Percentiles rank a stretch among this genome's conserved stretches.
Evolutionary conservation across 1,140 invertebrate species (phyloP).

Genomic region (Trachymyrmex cornetzi): DNA sequence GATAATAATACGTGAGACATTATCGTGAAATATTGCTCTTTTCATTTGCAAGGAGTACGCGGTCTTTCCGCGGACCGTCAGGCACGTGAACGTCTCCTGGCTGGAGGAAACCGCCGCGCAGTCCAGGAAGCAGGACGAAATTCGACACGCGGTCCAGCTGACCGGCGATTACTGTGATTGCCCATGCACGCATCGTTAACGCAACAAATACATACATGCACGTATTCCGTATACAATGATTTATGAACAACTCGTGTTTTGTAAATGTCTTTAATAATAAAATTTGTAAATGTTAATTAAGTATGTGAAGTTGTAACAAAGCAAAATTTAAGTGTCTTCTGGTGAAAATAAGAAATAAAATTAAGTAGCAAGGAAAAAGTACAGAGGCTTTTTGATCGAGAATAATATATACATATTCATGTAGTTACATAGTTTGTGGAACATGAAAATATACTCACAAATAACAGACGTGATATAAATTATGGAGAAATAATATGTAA

Average conservation of each 20-base stretch:
- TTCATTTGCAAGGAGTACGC: constrained; percentile 67
- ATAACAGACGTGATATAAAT: no score
- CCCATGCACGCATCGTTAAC: constrained; percentile 74
- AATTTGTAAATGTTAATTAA: not conserved
- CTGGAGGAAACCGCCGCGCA: constrained; percentile 71
- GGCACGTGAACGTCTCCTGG: constrained; percentile 82
- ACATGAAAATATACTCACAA: no score
- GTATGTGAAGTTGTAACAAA: not conserved
- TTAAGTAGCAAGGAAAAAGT: not conserved
- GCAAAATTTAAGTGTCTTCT: not conserved
- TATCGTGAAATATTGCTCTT: not conserved
- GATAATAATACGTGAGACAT: not conserved
- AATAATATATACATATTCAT: not conserved
- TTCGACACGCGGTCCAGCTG: constrained; percentile 75
- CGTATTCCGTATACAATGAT: not conserved
- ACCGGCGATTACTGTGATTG: constrained; percentile 78
- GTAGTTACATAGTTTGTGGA: no score
- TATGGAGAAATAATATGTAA: no score
- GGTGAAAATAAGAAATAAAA: not conserved
- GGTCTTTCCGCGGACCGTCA: constrained; percentile 74
- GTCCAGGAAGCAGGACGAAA: constrained; percentile 63
- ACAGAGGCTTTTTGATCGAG: not conserved
- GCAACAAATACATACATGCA: constrained; percentile 4
- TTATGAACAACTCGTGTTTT: not conserved
- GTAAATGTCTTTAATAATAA: not conserved